Evolutionary conservation across 2,888 invertebrate species (phyloP), one percentile per base, ranked within the genome.

Genomic region (Deilephila elpenor): DNA sequence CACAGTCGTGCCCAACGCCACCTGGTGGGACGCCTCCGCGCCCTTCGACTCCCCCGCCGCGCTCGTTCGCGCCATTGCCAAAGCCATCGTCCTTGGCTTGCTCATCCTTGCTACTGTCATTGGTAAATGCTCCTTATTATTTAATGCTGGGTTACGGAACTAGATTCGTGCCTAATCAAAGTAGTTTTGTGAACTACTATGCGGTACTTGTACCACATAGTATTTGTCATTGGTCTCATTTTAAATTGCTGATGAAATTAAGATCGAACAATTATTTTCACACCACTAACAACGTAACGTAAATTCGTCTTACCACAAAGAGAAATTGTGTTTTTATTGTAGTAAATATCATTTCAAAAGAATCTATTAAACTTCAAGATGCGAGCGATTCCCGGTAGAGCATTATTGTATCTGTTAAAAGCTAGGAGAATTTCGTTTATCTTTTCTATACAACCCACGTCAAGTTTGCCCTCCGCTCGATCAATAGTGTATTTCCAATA

Each of bases 51-150:
- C 93, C 75, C 89, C 95, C 71, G 91, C 95, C 76, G 94, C 95
- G 75, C 93, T 96, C 82, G 90, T 96, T 76, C 95, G 96, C 76
- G 96, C 96, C 86, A 96, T 96, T 74, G 93, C 91, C 80, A 96
- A 95, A 80, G 96, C 96, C 51, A 88, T 96, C 73, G 84, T 95
- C 59, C 92, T 96, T 77, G 96, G 96, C 76, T 89, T 96, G 81
- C 95, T 96, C 77, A 96, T 96, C 79, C 88, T 96, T 79, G 95
- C 96, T 74, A 96, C 96, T 79, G 95, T 96, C 80, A 95, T 96
- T 83, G 96, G 96, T 96, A 86, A 94, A 82, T 53, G 44, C 1
- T 25, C 25, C 20, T 51, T 60, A 60, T 29, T 25, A 14, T 29
- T 32, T 60, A 60, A 14, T 14, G 25, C 14, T 14, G 5, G 25